Conservation (phyloP, 2,888 invertebrate species). For the Lycaena phlaeas region DNA sequence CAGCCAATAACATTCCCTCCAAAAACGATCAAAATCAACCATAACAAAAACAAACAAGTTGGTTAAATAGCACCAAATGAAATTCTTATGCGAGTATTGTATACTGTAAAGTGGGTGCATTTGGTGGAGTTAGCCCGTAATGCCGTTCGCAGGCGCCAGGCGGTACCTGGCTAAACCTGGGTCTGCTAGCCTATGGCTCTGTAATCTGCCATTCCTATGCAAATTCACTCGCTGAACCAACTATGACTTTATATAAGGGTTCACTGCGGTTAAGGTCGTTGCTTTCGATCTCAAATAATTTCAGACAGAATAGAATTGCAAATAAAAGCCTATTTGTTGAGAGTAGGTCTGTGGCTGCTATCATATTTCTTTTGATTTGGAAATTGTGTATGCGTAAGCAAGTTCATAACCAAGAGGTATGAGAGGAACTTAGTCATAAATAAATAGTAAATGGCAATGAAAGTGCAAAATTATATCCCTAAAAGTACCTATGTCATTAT, state of each 20-base stretch:
- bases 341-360: no score
- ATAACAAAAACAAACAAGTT: neutral
- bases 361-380: no score
- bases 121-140: constrained; percentile 22
- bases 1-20: no score
- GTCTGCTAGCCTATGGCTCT: constrained; percentile 47
- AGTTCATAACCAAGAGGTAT: no score
- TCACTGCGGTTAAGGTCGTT: constrained; percentile 23
- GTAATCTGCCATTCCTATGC: constrained; percentile 70
- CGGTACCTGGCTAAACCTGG: constrained; percentile 32
- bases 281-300: constrained; percentile 22
- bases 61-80: neutral
- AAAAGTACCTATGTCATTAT: no score
- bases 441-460: no score
- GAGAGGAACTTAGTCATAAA: no score
- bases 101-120: constrained; percentile 20
- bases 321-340: neutral
- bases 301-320: neutral
- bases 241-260: constrained; percentile 58
- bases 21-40: no score
- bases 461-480: no score
- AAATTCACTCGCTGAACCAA: constrained; percentile 63
- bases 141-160: constrained; percentile 15
- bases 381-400: no score
- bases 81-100: constrained; percentile 14